phyloP scores from a whole-genome alignment of 2,888 invertebrate species.

The Pachymerium ferrugineum region DNA sequence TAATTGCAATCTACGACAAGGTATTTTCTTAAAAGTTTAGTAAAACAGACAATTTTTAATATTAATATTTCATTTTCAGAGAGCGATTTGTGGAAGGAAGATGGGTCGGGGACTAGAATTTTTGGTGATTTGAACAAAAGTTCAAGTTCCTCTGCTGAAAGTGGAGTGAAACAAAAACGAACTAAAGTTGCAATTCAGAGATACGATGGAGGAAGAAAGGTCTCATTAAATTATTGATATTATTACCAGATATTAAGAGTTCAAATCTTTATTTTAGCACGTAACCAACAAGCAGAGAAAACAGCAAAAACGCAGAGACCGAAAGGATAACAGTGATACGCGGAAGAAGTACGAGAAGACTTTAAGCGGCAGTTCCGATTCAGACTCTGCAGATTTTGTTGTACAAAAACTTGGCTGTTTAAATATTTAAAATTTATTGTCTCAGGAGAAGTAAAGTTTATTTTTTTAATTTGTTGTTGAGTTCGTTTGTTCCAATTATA shows the following conservation, averaged over 20 bases:
- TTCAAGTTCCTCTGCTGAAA: background rate
- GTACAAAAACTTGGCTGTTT: constrained; percentile 27
- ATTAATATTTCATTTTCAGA: background rate
- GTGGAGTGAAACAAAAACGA: constrained; percentile 17
- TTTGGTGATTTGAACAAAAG: constrained; percentile 29
- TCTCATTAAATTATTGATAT: background rate
- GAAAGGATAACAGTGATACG: constrained; percentile 40
- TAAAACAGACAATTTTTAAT: background rate
- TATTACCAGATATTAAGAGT: background rate
- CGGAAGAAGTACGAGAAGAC: background rate
- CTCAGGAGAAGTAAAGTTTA: background rate
- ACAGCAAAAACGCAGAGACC: constrained; percentile 41
- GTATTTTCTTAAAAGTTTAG: background rate
- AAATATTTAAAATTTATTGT: constrained; percentile 25
- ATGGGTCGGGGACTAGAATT: constrained; percentile 33
- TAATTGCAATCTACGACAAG: background rate
- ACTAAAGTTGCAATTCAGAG: background rate
- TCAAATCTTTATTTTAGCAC: constrained; percentile 35
- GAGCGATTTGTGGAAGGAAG: constrained; percentile 17
- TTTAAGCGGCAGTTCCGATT: background rate
- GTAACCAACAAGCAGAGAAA: constrained; percentile 41
- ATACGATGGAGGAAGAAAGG: background rate
- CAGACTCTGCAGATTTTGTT: background rate
- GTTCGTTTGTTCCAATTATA: background rate
- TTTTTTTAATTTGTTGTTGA: background rate